Conservation (phyloP, 2,113 vertebrate genomes). For the Atrichornis clamosus region DNA sequence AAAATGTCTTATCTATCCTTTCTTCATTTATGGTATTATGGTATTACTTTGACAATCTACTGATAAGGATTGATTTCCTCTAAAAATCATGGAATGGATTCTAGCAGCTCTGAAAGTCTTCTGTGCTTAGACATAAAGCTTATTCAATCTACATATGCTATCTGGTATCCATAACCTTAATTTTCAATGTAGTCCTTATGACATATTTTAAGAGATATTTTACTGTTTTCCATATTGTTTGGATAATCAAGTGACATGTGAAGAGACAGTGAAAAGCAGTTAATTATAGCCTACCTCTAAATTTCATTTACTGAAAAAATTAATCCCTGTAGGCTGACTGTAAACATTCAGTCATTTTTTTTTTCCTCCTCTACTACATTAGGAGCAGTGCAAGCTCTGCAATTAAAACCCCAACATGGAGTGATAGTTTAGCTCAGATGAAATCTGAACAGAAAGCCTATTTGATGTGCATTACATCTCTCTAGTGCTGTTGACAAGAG, state of each 20-base stretch:
- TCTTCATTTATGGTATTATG: background rate
- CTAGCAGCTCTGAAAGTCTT: background rate
- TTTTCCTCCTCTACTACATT: background rate
- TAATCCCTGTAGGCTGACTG: background rate
- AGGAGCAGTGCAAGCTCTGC: background rate
- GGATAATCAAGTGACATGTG: background rate
- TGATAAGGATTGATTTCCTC: background rate
- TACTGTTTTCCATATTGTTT: background rate
- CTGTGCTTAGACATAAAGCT: background rate
- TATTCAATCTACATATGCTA: background rate
- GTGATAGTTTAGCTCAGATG: background rate
- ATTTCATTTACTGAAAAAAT: background rate
- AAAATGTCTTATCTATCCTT: constrained; percentile 22
- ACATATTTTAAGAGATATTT: background rate
- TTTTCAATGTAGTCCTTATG: background rate
- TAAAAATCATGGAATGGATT: background rate
- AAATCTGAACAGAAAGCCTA: background rate
- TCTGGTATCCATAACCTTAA: background rate
- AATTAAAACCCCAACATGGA: background rate
- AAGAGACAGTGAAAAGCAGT: background rate
- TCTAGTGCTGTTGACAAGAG: background rate
- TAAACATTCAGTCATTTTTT: background rate
- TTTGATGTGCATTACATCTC: background rate
- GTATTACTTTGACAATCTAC: constrained; percentile 29
- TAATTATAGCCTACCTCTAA: background rate